Base-by-base conservation (phyloP, 1,140 invertebrate species). In the Scaptodrosophila lebanonensis region DNA sequence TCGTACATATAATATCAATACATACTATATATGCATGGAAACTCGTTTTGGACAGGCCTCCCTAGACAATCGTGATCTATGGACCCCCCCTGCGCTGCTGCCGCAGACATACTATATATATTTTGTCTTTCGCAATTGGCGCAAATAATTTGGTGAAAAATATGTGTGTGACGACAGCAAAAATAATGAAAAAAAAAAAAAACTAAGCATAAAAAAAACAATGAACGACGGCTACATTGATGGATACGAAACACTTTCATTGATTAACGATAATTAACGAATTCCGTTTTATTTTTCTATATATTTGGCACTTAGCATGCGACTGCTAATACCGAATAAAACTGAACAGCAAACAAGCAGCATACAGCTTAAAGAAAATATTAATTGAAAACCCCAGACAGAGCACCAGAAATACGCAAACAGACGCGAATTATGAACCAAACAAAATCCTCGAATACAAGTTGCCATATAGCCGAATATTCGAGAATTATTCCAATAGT, bases 301-400 rank as follows among this genome's bases (percentile, higher is more conserved):
- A 61, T 48, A 47, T 54, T 38, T 20, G 49, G 33, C 71, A 76
- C 66, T 76, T 76, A 76, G 72, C 71, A 40, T 12, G 13, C 9
- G 12, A 50, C 18, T 65, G 71, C 62, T 76, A 76, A 76, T 76
- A 70, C 69, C 61, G 58, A 68, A 69, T 73, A 73, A 73, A 73
- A 61, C 39, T 66, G 60, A 44, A 63, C 42, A 33, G 36, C 3
- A 13, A n/a, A n/a, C n/a, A n/a, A n/a, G n/a, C n/a, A n/a, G n/a
- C n/a, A n/a, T n/a, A n/a, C 13, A 61, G 48, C 54, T 47, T 30
- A 51, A 62, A 51, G 35, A 45, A 22, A 45, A 58, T 68, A 70
- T 77, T 76, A 77, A 76, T 76, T 76, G 68, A 72, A 71, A 72
- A 61, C 71, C 66, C 67, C 68, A 71, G 66, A 70, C 67, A 60